Evolutionary conservation across 2,113 vertebrate genomes (phyloP), one percentile per base, ranked within the genome.

Genomic region (Periophthalmodon schlosseri): DNA sequence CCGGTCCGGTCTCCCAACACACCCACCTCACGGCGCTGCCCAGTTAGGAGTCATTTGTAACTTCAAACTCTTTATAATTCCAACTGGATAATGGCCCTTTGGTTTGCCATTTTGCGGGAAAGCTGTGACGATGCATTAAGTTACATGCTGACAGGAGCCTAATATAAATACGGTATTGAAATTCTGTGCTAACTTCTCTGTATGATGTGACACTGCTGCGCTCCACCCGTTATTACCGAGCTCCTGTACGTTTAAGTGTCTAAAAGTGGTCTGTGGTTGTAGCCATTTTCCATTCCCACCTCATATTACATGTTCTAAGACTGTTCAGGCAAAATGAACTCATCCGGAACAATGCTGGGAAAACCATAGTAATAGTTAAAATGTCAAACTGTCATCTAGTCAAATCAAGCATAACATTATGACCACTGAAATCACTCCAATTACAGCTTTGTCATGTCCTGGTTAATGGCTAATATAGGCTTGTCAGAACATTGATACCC

Each of bases 51-150:
- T 72, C 76, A 75, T 72, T 67, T 64, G 79, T 82, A 83, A 75
- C 81, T 87, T 79, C 77, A 80, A 60, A 44, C 57, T 75, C 71
- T 70, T 77, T 33, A 74, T 80, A 75, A 23, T 68, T 60, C 69
- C 72, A 82, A 73, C 73, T 86, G 80, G 82, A 86, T 84, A 78
- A 79, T 81, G 69, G 68, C 23, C 73, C 73, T 84, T 84, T 68
- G 71, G 77, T 80, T 84, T 82, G 57, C 73, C 72, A 46, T 49
- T 81, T 72, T 75, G 36, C 61, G 76, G 79, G 75, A 57, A 44
- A 75, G 69, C 52, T 39, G 28, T 87, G 84, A 86, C 82, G 46
- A 56, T 73, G 79, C 86, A 84, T 70, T 66, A 80, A 76, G 77
- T 67, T 60, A 60, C 72, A 73, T 68, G 73, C 75, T 83, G 82